Percentiles rank a stretch among this genome's conserved stretches.
Conservation (phyloP, 2,888 invertebrate genomes). For the Caenorhabditis angaria region DNA sequence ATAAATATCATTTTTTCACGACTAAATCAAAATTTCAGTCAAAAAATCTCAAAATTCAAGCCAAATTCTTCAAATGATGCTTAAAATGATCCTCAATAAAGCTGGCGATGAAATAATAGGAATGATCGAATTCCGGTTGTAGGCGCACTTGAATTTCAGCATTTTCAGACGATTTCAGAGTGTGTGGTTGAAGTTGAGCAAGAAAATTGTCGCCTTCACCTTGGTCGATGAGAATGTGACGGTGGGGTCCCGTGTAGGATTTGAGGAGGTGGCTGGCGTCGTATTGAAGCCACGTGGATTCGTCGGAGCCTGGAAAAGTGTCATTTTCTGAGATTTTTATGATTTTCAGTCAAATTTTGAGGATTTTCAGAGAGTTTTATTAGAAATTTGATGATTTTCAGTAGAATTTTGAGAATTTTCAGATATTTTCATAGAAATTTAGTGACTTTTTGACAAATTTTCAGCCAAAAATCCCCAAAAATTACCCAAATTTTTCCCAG, state of each 20-base stretch:
- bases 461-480: no score
- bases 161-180: slow-evolving; percentile 34
- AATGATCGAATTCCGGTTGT: slow-evolving; percentile 87
- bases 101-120: slow-evolving; percentile 89
- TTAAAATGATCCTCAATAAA: slow-evolving; percentile 91
- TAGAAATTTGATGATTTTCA: no score
- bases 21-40: not conserved
- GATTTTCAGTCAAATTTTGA: no score
- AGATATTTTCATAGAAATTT: no score
- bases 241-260: slow-evolving; percentile 84
- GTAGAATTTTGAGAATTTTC: no score
- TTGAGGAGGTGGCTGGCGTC: slow-evolving; percentile 87
- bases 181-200: slow-evolving; percentile 51
- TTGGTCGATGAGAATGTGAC: slow-evolving; percentile 84
- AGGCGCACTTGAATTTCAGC: slow-evolving; percentile 35
- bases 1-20: slow-evolving; percentile 5
- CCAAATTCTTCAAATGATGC: slow-evolving; percentile 80
- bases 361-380: no score
- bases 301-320: slow-evolving; percentile 74
- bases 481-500: no score
- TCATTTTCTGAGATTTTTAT: not conserved
- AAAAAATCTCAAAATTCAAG: slow-evolving; percentile 1
- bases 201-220: slow-evolving; percentile 57
- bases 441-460: no score
- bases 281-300: slow-evolving; percentile 78